phyloP scores from a whole-genome alignment of 2,888 invertebrate genomes.

The Plagodis pulveraria region DNA sequence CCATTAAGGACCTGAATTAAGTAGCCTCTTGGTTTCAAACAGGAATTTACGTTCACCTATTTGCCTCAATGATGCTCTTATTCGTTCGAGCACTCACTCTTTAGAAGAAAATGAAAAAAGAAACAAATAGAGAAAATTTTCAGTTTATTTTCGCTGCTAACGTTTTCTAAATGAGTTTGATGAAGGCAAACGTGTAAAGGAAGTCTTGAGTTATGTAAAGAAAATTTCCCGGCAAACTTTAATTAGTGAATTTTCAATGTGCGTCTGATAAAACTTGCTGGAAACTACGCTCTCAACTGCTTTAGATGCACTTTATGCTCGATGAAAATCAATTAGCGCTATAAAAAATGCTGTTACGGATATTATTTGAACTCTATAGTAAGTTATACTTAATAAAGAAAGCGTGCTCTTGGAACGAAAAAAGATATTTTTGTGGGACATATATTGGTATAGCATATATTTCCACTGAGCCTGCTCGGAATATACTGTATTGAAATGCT shows the following conservation, averaged over 20 bases:
- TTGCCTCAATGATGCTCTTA: constrained; percentile 16
- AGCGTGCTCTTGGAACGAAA: too few species aligned
- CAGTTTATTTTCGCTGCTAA: constrained; percentile 9
- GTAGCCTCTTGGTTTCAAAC: constrained; percentile 28
- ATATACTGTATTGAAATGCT: too few species aligned
- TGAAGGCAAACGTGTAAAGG: constrained; percentile 6
- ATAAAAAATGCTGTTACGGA: not conserved
- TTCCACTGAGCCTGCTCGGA: too few species aligned
- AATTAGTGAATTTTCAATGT: constrained; percentile 16
- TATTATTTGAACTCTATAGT: not conserved
- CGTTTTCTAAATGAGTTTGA: constrained; percentile 13
- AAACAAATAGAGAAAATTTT: constrained; percentile 14
- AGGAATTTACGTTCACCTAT: constrained; percentile 26
- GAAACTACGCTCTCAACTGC: constrained; percentile 1
- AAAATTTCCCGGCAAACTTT: constrained; percentile 14
- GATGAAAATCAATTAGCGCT: constrained; percentile 3
- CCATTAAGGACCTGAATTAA: constrained; percentile 32
- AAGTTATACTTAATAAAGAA: too few species aligned
- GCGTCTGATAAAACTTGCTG: constrained; percentile 7
- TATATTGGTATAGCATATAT: too few species aligned
- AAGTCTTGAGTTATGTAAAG: constrained; percentile 10
- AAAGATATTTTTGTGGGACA: too few species aligned
- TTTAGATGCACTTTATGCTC: constrained; percentile 1
- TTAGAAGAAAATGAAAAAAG: constrained; percentile 12
- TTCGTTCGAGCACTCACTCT: constrained; percentile 7